A percentile compares a stretch with the other conserved stretches of the same genome.
phyloP scores from a whole-genome alignment of 2,113 vertebrate genomes.

The Oryctolagus cuniculus region mOryCun1.1 NC_091442.1:110287501-110288000 shows the following conservation, averaged over 20 bases:
- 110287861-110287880: neutral
- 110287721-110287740: neutral
- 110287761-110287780: neutral
- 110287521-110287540: too few relatives aligned
- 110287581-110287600: too few relatives aligned
- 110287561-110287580: too few relatives aligned
- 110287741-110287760: neutral
- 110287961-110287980: neutral
- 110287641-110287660: neutral
- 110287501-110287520: too few relatives aligned
- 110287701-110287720: slow-evolving; percentile 3
- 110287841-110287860: neutral
- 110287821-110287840: neutral
- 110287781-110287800: neutral
- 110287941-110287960: neutral
- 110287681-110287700: neutral
- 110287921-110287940: neutral
- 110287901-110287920: neutral
- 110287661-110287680: neutral
- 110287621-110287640: too few relatives aligned
- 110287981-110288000: neutral
- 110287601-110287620: too few relatives aligned
- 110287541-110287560: too few relatives aligned
- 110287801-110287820: neutral
- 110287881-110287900: neutral